Conservation (phyloP, 2,888 invertebrate species). For the Dicyrtomina minuta region DNA sequence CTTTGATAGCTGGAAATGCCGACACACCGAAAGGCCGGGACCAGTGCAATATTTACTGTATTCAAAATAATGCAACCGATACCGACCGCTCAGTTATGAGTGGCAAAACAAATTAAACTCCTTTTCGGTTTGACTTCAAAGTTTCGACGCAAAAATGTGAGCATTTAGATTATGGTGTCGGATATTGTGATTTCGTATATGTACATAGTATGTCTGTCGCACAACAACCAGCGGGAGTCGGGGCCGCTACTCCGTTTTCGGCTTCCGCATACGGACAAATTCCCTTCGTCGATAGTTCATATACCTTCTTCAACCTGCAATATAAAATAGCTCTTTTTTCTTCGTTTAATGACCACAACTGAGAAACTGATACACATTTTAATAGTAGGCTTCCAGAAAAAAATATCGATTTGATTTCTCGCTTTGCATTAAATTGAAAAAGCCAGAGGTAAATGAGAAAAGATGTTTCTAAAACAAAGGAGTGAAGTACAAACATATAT, state of each 20-base stretch:
- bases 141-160: neutral
- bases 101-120: neutral
- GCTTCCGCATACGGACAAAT: neutral
- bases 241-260: too few species aligned
- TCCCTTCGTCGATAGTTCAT: neutral
- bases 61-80: slow-evolving; percentile 50
- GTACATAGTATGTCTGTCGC: neutral
- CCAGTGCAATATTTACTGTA: slow-evolving; percentile 53
- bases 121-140: neutral
- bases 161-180: neutral
- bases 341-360: neutral
- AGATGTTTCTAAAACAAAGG: too few species aligned
- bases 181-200: neutral
- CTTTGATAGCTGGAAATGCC: slow-evolving; percentile 1
- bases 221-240: neutral
- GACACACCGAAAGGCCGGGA: slow-evolving; percentile 53
- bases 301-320: neutral
- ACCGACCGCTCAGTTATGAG: slow-evolving; percentile 41
- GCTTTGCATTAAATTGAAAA: neutral
- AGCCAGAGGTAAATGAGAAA: too few species aligned
- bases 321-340: neutral
- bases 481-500: too few species aligned
- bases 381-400: neutral
- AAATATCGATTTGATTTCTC: too few species aligned
- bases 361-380: slow-evolving; percentile 3